phyloP scores from a whole-genome alignment of 64 coral and sea anemone species.

The Pocillopora verrucosa region DNA sequence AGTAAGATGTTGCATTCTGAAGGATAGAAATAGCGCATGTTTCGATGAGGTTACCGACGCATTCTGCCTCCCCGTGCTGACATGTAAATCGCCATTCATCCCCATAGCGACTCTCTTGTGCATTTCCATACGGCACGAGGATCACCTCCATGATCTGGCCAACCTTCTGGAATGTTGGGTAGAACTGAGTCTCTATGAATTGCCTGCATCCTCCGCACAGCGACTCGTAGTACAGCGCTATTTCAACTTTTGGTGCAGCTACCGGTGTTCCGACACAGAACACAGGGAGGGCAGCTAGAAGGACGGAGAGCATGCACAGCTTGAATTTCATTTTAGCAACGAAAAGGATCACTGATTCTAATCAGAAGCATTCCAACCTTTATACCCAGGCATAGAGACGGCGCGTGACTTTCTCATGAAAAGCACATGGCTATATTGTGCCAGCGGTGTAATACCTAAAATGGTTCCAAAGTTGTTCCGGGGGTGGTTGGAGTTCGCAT shows the following conservation, averaged over 20 bases:
- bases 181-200: conserved; percentile 53
- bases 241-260: conserved; percentile 41
- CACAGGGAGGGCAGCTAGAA: neutral
- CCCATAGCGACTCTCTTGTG: conserved; percentile 26
- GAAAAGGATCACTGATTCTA: neutral
- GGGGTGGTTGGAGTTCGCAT: too few relatives aligned
- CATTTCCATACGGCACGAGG: conserved; percentile 79
- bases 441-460: neutral
- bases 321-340: neutral
- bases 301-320: neutral
- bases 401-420: conserved; percentile 27
- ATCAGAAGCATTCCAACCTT: neutral
- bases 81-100: conserved; percentile 58
- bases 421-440: neutral
- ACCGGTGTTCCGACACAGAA: neutral
- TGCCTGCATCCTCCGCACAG: conserved; percentile 63
- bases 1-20: conserved; percentile 35
- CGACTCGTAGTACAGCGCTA: conserved; percentile 73
- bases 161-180: conserved; percentile 64
- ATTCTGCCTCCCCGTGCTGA: conserved; percentile 72
- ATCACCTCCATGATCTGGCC: conserved; percentile 75
- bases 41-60: conserved; percentile 78
- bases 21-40: conserved; percentile 68
- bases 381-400: neutral
- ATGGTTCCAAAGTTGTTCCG: neutral